These are phyloP conservation scores for Coranthus polyacanthus DNA, from an alignment of 2,797 vertebrate species.

Conservation along the genomic window DNA sequence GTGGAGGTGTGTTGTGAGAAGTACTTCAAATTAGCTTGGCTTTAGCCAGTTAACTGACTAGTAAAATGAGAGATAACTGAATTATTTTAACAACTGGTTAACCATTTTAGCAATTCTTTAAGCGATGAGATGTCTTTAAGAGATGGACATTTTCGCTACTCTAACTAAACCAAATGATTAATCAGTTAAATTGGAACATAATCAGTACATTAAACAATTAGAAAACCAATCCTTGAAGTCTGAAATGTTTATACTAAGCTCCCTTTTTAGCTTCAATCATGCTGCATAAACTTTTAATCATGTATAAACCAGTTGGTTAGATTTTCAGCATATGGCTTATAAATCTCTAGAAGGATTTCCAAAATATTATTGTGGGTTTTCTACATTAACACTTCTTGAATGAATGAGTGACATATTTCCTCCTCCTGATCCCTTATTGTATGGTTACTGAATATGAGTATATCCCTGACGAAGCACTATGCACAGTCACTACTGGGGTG, in stretches of 20 bases:
- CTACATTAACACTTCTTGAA: constrained; percentile 14
- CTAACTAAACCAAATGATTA: too few relatives aligned
- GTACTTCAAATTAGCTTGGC: too few relatives aligned
- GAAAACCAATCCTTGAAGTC: neutral
- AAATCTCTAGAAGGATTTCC: constrained; percentile 19
- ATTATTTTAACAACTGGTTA: too few relatives aligned
- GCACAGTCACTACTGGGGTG: constrained; percentile 69
- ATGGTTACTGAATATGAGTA: constrained; percentile 44
- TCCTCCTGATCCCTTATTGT: constrained; percentile 45
- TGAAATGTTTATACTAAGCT: too few relatives aligned
- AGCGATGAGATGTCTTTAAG: too few relatives aligned
- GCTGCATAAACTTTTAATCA: neutral
- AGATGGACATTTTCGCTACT: too few relatives aligned
- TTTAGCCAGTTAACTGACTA: too few relatives aligned
- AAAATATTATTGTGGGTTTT: constrained; percentile 47
- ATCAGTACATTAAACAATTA: too few relatives aligned
- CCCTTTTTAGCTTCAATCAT: neutral
- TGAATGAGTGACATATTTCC: constrained; percentile 37
- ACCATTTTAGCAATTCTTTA: too few relatives aligned
- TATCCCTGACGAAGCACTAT: constrained; percentile 31
- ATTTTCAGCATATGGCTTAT: constrained; percentile 20
- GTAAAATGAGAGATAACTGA: too few relatives aligned
- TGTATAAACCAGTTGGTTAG: neutral
- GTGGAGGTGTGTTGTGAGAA: too few relatives aligned
- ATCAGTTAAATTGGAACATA: too few relatives aligned